Base-by-base conservation (phyloP, 2,113 vertebrate species). In the Strigops habroptila region DNA sequence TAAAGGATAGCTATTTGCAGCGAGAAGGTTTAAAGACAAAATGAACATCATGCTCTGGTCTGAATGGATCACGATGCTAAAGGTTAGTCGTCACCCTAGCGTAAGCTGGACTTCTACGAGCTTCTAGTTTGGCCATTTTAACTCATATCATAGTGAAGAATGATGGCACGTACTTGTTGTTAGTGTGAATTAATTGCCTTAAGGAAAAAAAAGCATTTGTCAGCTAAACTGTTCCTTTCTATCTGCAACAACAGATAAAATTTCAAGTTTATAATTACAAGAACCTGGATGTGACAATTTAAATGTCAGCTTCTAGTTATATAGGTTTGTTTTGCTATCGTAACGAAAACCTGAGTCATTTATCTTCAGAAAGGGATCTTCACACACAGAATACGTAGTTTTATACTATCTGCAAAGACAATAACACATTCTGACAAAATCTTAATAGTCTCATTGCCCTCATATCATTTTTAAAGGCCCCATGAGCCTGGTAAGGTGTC, bases 351-450 rank as follows among this genome's bases (percentile, higher is more conserved):
- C 35, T 2, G 19, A 75, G 39, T n/a, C 9, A 68, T 88, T 86
- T 86, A 28, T 82, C 77, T 67, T 86, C 69, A 82, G 51, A 91
- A 94, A 69, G 30, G 7, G 31, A 89, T 80, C 90, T 78, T 80
- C 82, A 70, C 31, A 67, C 31, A 48, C 12, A 4, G 4, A 95
- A 88, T 22, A 70, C 3, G 1, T 19, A 43, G 85, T 39, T 96
- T 83, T 83, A 73, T 79, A 77, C 49, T 60, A 80, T 86, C 91
- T 87, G 48, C 82, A 82, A 91, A 93, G 70, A 96, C 93, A 76
- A 84, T 91, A 85, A 95, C 79, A 21, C 43, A 41, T 69, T 65
- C 68, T 90, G 80, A 94, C 75, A 84, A 96, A 94, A 94, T 65
- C 70, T 10, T 70, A 94, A 55, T 55, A 82, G 82, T 94, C 91